phyloP scores from a whole-genome alignment of 2,113 vertebrate species.

The Chionomys nivalis region DNA sequence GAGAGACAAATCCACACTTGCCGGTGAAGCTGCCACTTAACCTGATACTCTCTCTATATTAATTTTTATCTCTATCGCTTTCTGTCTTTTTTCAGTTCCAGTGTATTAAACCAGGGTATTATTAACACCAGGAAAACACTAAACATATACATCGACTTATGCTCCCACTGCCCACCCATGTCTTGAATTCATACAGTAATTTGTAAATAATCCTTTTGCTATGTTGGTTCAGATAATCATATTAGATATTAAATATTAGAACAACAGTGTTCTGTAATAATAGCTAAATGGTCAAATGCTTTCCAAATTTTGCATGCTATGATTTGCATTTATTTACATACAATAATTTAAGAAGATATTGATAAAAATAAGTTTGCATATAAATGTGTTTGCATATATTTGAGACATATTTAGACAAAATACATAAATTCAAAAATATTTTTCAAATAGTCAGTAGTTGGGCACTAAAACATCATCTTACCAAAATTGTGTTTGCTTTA shows the following conservation, averaged over 20 bases:
- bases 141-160: neutral
- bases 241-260: neutral
- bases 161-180: too few relatives aligned
- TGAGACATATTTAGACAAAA: neutral
- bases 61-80: neutral
- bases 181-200: neutral
- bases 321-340: neutral
- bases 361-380: neutral
- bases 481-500: neutral
- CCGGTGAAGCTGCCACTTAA: neutral
- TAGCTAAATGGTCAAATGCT: neutral
- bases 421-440: slow-evolving; percentile 1
- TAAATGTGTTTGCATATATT: neutral
- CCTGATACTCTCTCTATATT: neutral
- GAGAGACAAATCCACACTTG: neutral
- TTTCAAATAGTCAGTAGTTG: slow-evolving; percentile 6
- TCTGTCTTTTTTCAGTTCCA: neutral
- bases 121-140: neutral
- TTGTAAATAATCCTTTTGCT: neutral
- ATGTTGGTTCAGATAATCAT: neutral
- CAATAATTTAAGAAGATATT: neutral
- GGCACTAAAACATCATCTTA: neutral
- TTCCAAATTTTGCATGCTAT: neutral
- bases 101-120: neutral
- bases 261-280: neutral